Conservation (phyloP, 2,888 invertebrate species). For the Myopa tessellatipennis region DNA sequence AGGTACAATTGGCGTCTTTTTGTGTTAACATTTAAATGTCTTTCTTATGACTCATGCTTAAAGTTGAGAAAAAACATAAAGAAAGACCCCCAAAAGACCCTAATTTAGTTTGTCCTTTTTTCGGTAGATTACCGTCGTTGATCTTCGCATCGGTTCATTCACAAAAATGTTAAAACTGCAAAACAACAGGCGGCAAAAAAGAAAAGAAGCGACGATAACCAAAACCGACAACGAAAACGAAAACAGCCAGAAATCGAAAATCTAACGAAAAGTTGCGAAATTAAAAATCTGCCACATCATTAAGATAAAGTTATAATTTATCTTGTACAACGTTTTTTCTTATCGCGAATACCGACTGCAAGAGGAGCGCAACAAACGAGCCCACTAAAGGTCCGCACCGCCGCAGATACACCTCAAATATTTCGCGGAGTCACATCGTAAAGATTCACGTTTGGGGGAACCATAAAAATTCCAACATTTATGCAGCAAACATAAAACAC, state of each 20-base stretch:
- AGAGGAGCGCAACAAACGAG: neutral
- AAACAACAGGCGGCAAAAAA: neutral
- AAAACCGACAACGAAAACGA: conserved; percentile 8
- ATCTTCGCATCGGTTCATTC: neutral
- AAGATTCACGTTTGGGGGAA: conserved; percentile 19
- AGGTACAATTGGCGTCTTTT: neutral
- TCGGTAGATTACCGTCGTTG: neutral
- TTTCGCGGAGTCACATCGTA: conserved; percentile 33
- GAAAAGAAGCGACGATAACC: neutral
- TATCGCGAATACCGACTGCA: neutral
- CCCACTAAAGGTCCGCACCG: conserved; percentile 31
- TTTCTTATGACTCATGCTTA: neutral
- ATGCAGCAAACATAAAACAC: conserved; percentile 11
- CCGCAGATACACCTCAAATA: conserved; percentile 21
- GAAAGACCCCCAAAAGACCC: neutral
- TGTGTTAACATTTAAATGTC: conserved; percentile 5
- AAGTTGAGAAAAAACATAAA: neutral
- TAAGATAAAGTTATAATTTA: conserved; percentile 66
- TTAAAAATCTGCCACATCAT: conserved; percentile 66
- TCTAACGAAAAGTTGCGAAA: conserved; percentile 50
- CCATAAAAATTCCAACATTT: conserved; percentile 33
- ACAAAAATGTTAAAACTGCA: conserved; percentile 17
- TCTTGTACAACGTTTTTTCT: conserved; percentile 40
- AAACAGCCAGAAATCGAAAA: conserved; percentile 17
- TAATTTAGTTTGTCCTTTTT: neutral